Evolutionary conservation across 1,140 invertebrate genomes (phyloP).

Genomic region (Bathynomus jamesi): DNA sequence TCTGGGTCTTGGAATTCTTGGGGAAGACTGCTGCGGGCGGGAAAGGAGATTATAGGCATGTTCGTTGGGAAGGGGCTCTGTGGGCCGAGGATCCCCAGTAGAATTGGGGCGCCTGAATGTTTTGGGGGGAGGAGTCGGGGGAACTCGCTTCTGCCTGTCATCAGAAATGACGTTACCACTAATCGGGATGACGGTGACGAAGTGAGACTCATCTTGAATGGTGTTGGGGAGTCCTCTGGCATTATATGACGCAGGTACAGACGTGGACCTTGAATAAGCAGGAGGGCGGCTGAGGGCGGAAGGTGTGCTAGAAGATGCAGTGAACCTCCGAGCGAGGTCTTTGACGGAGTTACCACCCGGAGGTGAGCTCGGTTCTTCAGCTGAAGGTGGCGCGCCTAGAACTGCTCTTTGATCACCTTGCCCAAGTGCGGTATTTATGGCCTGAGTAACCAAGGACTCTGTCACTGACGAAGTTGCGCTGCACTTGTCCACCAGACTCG

Average conservation of each 20-base stretch:
- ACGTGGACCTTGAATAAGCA: constrained; percentile 25
- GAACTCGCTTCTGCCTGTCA: constrained; percentile 39
- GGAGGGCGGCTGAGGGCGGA: constrained; percentile 15
- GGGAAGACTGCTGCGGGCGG: constrained; percentile 19
- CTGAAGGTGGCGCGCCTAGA: background rate
- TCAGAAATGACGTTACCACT: constrained; percentile 48
- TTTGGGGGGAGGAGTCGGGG: constrained; percentile 43
- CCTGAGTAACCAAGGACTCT: background rate
- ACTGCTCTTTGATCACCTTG: background rate
- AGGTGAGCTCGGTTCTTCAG: constrained; percentile 7
- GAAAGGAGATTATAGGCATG: too few relatives aligned
- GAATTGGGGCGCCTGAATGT: constrained; percentile 37
- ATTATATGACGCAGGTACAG: constrained; percentile 17
- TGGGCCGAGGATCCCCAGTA: constrained; percentile 18
- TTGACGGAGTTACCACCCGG: constrained; percentile 24
- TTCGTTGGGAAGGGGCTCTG: constrained; percentile 11
- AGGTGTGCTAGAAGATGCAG: constrained; percentile 19
- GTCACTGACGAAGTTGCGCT: background rate
- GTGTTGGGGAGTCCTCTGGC: background rate
- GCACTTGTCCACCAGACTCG: constrained; percentile 41
- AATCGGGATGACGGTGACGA: constrained; percentile 81
- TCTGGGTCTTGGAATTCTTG: constrained; percentile 4
- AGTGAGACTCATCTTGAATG: constrained; percentile 52
- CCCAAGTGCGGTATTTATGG: background rate
- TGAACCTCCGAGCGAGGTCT: constrained; percentile 42